Conservation (phyloP, 2,797 vertebrate species). For the Lagorchestes hirsutus region DNA sequence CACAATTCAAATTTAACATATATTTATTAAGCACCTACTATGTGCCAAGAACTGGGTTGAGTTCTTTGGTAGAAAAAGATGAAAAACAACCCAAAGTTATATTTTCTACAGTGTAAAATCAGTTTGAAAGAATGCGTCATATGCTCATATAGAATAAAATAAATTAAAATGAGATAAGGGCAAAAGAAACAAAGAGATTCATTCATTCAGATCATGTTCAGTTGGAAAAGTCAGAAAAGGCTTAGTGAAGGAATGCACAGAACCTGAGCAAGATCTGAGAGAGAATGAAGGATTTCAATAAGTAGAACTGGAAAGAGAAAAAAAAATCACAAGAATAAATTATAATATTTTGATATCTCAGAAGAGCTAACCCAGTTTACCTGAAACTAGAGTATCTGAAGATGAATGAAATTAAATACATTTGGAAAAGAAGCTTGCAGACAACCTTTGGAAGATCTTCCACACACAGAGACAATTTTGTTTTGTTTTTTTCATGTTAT, state of each 20-base stretch:
- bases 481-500: background rate
- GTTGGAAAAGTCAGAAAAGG: background rate
- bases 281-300: background rate
- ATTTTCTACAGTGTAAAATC: background rate
- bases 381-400: background rate
- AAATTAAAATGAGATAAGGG: constrained; percentile 18
- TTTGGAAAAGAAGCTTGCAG: background rate
- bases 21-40: background rate
- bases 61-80: background rate
- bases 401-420: background rate
- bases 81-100: background rate
- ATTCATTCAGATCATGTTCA: constrained; percentile 18
- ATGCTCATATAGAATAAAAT: background rate
- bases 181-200: background rate
- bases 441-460: background rate
- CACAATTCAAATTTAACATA: background rate
- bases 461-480: background rate
- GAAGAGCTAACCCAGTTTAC: background rate
- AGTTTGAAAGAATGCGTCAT: constrained; percentile 37
- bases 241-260: accelerated
- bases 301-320: background rate
- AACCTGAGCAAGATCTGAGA: constrained; percentile 5
- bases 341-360: background rate
- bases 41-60: background rate
- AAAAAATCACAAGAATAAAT: background rate